Evolutionary conservation across 1,140 invertebrate species (phyloP), one percentile per base, ranked within the genome.

Genomic region (Drosophila sp.): DNA sequence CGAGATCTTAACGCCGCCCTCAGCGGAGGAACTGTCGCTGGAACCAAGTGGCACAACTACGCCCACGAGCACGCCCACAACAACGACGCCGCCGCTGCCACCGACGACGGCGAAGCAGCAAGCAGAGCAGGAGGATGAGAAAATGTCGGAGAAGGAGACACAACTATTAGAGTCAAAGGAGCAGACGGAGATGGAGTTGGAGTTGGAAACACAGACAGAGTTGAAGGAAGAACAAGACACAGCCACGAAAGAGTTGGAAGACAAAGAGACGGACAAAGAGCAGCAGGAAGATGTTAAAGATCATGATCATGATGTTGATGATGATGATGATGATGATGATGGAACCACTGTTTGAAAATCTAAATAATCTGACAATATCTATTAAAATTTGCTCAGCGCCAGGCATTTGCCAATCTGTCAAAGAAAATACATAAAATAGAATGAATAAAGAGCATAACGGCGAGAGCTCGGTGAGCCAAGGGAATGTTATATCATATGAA

Each of bases 21-120:
- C 62, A 3, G 40, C 14, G 2, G 70, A 72, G 32, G 63, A 72
- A 21, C 13, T 59, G 1, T 59, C 63, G 14, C 54, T 54, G n/a
- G 65, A 34, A 34, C 25, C 27, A 0, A 69, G 65, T 7, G 54
- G 70, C 6, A 53, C 46, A 4, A 38, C 43, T 0, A 72, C 70
- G 36, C 46, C 63, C 0, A 32, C 18, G 1, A 58, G 69, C 53
- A 40, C 59, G n/a, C 21, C 21, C 41, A 48, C 41, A 16, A 18
- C 14, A 2, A 27, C 61, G 11, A 72, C 69, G 7, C 32, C 69
- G 13, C 34, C 61, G 32, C 59, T n/a, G n/a, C n/a, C n/a, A n/a
- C n/a, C n/a, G n/a, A n/a, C n/a, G n/a, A n/a, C n/a, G n/a, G n/a
- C 67, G 18, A 29, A 57, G 14, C 34, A 46, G 8, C 11, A 18